These are phyloP conservation scores for Diorhabda elongata DNA, from an alignment of 1,140 invertebrate species.

Conservation along the genomic window DNA sequence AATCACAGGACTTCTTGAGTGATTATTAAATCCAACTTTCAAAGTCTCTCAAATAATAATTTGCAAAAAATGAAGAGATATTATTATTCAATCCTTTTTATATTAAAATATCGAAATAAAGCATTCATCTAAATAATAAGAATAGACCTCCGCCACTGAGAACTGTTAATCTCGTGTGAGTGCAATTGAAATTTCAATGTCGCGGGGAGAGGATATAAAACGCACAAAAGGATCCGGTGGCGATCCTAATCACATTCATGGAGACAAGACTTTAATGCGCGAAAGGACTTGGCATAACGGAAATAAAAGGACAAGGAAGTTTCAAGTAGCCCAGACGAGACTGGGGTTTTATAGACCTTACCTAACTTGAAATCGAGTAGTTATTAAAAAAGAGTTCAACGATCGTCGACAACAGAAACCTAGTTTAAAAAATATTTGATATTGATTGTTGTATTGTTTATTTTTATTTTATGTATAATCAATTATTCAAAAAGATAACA, in stretches of 20 bases:
- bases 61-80: too few relatives aligned
- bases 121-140: too few relatives aligned
- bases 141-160: background rate
- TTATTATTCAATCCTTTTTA: too few relatives aligned
- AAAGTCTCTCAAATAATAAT: too few relatives aligned
- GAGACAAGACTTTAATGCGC: background rate
- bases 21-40: too few relatives aligned
- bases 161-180: background rate
- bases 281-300: background rate
- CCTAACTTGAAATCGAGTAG: background rate
- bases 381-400: background rate
- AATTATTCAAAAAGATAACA: too few relatives aligned
- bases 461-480: too few relatives aligned
- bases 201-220: background rate
- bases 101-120: too few relatives aligned
- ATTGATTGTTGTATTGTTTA: too few relatives aligned
- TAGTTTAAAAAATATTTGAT: background rate
- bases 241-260: background rate
- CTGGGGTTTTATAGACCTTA: background rate
- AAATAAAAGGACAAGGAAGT: constrained; percentile 2
- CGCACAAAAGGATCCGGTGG: background rate
- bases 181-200: background rate
- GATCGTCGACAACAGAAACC: background rate
- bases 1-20: too few relatives aligned
- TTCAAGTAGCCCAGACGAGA: background rate